Evolutionary conservation across 2,113 vertebrate genomes (phyloP).

Genomic region (Hippocampus barbouri): DNA sequence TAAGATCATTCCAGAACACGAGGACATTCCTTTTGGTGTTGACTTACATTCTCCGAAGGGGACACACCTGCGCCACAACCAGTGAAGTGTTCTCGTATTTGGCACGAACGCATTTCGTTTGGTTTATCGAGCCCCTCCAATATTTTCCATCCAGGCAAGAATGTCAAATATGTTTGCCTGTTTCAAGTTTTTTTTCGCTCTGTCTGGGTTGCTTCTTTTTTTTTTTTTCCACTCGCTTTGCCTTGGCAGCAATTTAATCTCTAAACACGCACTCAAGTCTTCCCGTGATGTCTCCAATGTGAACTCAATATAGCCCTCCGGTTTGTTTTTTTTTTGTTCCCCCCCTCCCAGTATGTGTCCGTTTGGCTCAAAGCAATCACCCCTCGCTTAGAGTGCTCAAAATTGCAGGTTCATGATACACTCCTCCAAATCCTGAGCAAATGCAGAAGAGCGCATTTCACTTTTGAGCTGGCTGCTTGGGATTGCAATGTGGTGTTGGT

Average conservation of each 20-base stretch:
- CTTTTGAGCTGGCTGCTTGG: constrained; percentile 30
- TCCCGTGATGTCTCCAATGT: constrained; percentile 28
- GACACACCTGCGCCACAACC: neutral
- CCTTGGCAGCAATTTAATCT: constrained; percentile 33
- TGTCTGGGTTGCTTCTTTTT: constrained; percentile 34
- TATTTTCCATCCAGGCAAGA: constrained; percentile 60
- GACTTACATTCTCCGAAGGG: neutral
- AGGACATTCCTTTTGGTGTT: constrained; percentile 6
- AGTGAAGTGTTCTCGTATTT: neutral
- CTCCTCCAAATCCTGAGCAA: neutral
- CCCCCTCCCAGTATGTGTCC: neutral
- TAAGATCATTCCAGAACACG: neutral
- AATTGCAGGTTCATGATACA: constrained; percentile 33
- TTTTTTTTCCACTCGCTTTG: constrained; percentile 43
- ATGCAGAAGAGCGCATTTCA: constrained; percentile 13
- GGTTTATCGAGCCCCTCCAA: constrained; percentile 49
- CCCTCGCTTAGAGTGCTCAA: constrained; percentile 19
- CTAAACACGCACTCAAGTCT: constrained; percentile 44
- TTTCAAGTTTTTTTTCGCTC: constrained; percentile 49
- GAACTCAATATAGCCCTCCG: constrained; percentile 29
- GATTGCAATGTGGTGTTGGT: constrained; percentile 11
- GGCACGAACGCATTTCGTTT: constrained; percentile 1
- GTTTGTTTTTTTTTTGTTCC: neutral
- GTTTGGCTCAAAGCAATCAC: constrained; percentile 37
- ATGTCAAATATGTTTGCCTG: constrained; percentile 67